Conservation (phyloP, 2,797 vertebrate species). For the Sebastes minor region DNA sequence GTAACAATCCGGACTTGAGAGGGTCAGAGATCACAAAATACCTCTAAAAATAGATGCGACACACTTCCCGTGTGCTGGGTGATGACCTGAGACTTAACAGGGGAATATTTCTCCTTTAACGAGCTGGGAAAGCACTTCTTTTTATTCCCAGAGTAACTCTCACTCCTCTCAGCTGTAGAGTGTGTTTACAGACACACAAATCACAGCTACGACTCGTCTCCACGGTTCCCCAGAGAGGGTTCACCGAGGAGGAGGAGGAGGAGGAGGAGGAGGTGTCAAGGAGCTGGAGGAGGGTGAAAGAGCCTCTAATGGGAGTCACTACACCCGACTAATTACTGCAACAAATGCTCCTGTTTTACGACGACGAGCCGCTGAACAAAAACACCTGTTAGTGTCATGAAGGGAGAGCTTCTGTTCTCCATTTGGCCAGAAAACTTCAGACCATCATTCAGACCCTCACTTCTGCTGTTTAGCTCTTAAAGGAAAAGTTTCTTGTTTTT, state of each 20-base stretch:
- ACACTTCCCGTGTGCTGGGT: background rate
- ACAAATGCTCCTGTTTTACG: background rate
- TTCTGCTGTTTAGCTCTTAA: too few relatives aligned
- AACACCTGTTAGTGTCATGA: background rate
- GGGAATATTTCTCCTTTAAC: conserved; percentile 10
- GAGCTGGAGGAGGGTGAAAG: background rate
- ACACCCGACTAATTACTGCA: background rate
- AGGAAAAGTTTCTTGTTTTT: too few relatives aligned
- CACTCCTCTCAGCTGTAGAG: background rate
- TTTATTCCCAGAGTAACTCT: conserved; percentile 15
- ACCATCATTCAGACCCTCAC: too few relatives aligned
- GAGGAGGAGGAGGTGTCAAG: too few relatives aligned
- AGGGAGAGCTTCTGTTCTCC: background rate
- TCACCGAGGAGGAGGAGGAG: too few relatives aligned
- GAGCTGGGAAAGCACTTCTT: conserved; percentile 13
- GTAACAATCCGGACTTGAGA: background rate
- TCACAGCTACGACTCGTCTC: background rate
- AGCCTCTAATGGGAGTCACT: background rate
- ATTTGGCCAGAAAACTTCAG: background rate
- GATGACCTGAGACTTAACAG: background rate
- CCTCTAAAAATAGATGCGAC: background rate
- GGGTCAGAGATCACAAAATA: background rate
- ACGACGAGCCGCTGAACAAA: background rate
- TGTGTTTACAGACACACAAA: background rate
- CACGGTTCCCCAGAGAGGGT: background rate